These are phyloP conservation scores for Neodiprion pinetum DNA, from an alignment of 1,140 invertebrate species.

Conservation along the genomic window DNA sequence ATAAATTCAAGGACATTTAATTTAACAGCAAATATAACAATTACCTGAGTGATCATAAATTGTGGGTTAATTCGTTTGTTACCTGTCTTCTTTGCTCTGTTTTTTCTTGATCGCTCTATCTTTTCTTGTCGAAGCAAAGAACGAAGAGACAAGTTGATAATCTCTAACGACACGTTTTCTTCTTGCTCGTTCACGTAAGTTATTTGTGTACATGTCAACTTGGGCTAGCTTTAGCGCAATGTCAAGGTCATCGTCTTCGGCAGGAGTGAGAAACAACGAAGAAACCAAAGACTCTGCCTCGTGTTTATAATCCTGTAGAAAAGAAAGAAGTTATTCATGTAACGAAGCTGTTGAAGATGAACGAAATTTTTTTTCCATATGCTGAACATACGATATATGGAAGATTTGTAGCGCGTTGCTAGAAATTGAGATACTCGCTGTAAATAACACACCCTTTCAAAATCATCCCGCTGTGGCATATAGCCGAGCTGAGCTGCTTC, in stretches of 20 bases:
- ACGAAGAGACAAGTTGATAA: slow-evolving; percentile 83
- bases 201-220: slow-evolving; percentile 88
- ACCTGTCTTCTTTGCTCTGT: slow-evolving; percentile 78
- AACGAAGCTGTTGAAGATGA: slow-evolving; percentile 14
- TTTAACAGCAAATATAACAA: neutral
- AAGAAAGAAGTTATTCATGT: slow-evolving; percentile 25
- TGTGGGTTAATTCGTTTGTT: slow-evolving; percentile 31
- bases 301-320: slow-evolving; percentile 86
- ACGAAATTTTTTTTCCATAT: slow-evolving; percentile 5
- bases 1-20: neutral
- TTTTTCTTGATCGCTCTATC: slow-evolving; percentile 67
- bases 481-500: slow-evolving; percentile 93
- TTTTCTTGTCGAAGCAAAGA: slow-evolving; percentile 70
- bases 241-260: slow-evolving; percentile 90
- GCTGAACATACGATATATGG: neutral
- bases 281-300: slow-evolving; percentile 90
- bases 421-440: slow-evolving; percentile 10
- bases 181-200: slow-evolving; percentile 84
- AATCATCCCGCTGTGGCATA: slow-evolving; percentile 95
- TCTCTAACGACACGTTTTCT: slow-evolving; percentile 88
- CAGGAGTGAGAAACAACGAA: slow-evolving; percentile 74
- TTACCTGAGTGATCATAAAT: neutral
- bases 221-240: slow-evolving; percentile 70
- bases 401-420: neutral
- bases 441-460: slow-evolving; percentile 77